Conservation (phyloP, 2,113 vertebrate species). For the Cephalopholis sonnerati region DNA sequence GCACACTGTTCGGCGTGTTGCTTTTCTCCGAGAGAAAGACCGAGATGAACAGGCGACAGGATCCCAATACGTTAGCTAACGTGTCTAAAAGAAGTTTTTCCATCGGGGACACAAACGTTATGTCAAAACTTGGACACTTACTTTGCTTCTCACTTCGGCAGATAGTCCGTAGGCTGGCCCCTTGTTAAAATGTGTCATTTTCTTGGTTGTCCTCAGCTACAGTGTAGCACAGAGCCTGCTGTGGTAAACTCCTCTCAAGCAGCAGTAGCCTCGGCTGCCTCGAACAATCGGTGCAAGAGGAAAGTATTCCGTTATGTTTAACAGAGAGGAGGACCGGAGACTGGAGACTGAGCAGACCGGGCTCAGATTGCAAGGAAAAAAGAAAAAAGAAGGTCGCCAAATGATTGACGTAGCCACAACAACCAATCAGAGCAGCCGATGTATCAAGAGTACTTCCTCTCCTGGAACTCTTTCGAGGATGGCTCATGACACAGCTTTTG, state of each 20-base stretch:
- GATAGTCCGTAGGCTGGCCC: slow-evolving; percentile 94
- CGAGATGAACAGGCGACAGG: too few species aligned
- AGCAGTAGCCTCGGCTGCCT: neutral
- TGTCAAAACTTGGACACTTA: slow-evolving; percentile 58
- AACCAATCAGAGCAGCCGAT: slow-evolving; percentile 70
- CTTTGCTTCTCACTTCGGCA: slow-evolving; percentile 95
- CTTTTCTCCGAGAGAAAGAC: neutral
- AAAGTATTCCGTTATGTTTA: slow-evolving; percentile 30
- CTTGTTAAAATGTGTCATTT: slow-evolving; percentile 95
- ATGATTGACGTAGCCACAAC: slow-evolving; percentile 33
- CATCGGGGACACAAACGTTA: neutral
- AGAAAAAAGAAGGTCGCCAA: neutral
- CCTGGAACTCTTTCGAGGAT: neutral
- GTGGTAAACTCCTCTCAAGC: slow-evolving; percentile 15
- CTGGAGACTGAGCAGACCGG: neutral
- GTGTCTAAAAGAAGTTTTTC: neutral
- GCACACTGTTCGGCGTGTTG: neutral
- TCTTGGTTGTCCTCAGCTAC: slow-evolving; percentile 43
- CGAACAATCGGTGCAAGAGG: slow-evolving; percentile 20
- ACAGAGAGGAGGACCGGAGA: neutral
- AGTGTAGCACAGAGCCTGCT: neutral
- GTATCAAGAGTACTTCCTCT: neutral
- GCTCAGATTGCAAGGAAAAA: neutral
- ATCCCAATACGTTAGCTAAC: too few species aligned
- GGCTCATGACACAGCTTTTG: neutral